Evolutionary conservation across 2,113 vertebrate genomes (phyloP), one percentile per base, ranked within the genome.

Genomic region (Peromyscus leucopus): DNA sequence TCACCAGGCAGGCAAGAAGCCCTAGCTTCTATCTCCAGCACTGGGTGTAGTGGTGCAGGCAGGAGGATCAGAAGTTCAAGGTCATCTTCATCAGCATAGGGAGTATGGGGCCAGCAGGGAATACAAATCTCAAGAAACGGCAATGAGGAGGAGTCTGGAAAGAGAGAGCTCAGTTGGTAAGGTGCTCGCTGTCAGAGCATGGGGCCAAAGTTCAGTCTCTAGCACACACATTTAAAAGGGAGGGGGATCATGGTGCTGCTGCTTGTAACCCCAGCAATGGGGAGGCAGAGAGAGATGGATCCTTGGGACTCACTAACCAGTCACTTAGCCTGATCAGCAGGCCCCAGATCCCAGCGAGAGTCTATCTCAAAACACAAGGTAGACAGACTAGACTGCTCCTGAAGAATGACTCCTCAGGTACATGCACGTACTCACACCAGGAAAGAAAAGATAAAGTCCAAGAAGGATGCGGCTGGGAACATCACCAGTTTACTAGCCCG

Each of bases 101-200:
- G 65, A 71, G 31, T 36, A 22, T 7, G 19, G 48, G 28, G 61
- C 42, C 63, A 69, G 24, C 28, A 39, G 36, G 17, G 65, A 48
- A 11, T 24, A 33, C 7, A 22, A 13, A 39, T 46, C 39, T 48
- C 39, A 33, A 48, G 65, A 46, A 7, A 0, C 4, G 36, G 57
- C 2, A 1, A 24, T 9, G 3, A 5, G 39, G 4, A 28, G 39
- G 59, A 31, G 28, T 5, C 22, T 7, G 16, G 42, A 2, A 42
- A 42, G 28, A 67, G 84, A 86, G 39, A 21, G 39, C 42, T 86
- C 39, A 33, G 28, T 21, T 42, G 61, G 63, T 19, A 33, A 86
- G 48, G 42, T 33, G 4, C 61, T 36, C 48, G 42, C 42, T 33
- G 26, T n/a, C 22, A 31, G 55, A 36, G 31, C 39, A 10, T 55